These are phyloP conservation scores for Poecilia wingei DNA, from an alignment of 2,797 vertebrate species.

Conservation along the genomic window DNA sequence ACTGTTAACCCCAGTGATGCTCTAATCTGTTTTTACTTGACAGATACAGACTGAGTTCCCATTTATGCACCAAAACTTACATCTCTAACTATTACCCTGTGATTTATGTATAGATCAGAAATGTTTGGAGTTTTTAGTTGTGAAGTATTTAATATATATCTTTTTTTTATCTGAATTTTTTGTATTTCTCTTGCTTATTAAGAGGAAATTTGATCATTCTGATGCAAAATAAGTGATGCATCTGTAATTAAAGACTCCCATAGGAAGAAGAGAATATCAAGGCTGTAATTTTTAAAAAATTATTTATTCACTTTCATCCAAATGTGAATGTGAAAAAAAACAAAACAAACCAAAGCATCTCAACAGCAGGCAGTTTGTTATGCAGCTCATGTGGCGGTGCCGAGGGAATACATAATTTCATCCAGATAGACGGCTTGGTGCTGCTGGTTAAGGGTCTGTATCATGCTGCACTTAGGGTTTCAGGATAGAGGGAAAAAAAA, in stretches of 20 bases:
- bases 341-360: conserved; percentile 50
- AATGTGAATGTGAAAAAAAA: conserved; percentile 7
- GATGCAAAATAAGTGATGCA: not conserved
- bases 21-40: not conserved
- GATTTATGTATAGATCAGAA: not conserved
- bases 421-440: conserved; percentile 67
- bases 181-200: not conserved
- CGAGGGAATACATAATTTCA: conserved; percentile 74
- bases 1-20: not conserved
- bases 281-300: not conserved
- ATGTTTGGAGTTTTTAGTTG: not conserved
- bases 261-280: conserved; percentile 16
- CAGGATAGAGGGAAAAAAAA: conserved; percentile 40
- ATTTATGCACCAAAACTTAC: not conserved
- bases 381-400: conserved; percentile 64
- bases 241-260: not conserved
- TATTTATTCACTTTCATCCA: conserved; percentile 21
- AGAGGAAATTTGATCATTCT: not conserved
- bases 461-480: conserved; percentile 48
- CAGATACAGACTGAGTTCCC: not conserved
- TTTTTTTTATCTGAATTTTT: not conserved
- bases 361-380: conserved; percentile 60
- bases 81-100: not conserved
- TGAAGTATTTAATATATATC: not conserved
- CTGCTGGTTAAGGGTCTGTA: conserved; percentile 51